phyloP scores from a whole-genome alignment of 2,113 vertebrate genomes.

The Oxyruncus cristatus region DNA sequence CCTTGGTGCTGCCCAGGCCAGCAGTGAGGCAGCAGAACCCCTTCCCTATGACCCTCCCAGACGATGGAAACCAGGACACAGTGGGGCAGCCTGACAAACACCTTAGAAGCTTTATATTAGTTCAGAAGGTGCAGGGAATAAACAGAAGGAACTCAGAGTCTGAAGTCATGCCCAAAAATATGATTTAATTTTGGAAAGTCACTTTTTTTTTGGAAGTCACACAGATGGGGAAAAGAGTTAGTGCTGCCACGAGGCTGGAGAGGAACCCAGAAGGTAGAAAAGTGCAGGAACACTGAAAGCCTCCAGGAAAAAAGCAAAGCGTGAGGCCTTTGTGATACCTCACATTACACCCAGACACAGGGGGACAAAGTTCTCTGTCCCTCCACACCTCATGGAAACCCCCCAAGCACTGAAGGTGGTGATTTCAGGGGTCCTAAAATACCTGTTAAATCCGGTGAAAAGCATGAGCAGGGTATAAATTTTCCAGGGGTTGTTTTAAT shows the following conservation, averaged over 20 bases:
- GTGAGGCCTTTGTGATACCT: background rate
- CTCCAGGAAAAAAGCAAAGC: background rate
- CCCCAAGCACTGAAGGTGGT: background rate
- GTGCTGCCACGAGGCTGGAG: background rate
- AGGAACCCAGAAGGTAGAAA: background rate
- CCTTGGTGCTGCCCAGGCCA: background rate
- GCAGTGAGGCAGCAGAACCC: background rate
- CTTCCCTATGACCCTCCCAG: background rate
- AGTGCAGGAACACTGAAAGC: background rate
- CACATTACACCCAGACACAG: fast-evolving
- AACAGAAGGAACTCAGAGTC: background rate
- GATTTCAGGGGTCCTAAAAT: background rate
- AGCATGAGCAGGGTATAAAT: background rate
- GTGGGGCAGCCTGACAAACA: background rate
- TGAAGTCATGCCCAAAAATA: background rate
- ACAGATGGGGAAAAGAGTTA: background rate
- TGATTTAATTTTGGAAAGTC: background rate
- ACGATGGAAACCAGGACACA: background rate
- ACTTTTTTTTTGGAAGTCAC: background rate
- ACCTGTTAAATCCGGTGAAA: background rate
- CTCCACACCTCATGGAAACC: background rate
- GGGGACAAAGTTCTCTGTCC: background rate
- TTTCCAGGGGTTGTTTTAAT: background rate
- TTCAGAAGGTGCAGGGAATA: background rate
- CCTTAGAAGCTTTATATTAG: background rate